Conservation (phyloP, 2,113 vertebrate species). For the Phalacrocorax carbo region DNA sequence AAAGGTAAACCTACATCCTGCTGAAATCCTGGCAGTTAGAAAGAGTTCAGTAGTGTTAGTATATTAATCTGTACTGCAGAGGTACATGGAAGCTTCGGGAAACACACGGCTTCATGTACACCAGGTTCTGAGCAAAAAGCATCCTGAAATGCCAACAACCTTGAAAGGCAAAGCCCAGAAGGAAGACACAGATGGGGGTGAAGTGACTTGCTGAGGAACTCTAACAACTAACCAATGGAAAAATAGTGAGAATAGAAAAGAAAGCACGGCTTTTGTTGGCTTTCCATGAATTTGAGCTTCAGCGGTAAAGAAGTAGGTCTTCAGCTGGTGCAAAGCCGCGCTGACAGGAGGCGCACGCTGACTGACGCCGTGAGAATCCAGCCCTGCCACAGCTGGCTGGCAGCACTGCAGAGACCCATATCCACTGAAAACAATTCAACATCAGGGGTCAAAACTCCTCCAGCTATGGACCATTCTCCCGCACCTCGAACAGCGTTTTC, state of each 20-base stretch:
- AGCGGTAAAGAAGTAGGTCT: background rate
- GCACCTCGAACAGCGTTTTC: background rate
- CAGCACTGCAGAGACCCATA: background rate
- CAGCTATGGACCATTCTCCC: background rate
- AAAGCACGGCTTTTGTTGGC: background rate
- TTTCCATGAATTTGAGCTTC: background rate
- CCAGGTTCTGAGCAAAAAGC: background rate
- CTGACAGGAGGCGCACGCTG: background rate
- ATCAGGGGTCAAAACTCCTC: fast-evolving
- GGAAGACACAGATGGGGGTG: background rate
- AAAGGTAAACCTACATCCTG: background rate
- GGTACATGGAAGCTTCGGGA: background rate
- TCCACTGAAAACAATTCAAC: background rate
- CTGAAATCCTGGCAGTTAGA: background rate
- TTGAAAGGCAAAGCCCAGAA: background rate
- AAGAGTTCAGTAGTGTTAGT: background rate
- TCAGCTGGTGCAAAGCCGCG: background rate
- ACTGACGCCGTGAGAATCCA: background rate
- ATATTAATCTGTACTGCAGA: background rate
- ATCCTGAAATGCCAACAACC: background rate
- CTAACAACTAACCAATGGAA: background rate
- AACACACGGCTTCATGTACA: background rate
- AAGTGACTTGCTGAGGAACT: background rate
- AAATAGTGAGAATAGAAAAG: background rate
- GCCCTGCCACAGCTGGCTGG: background rate